Evolutionary conservation across 2,888 invertebrate genomes (phyloP).

Genomic region (Phyllotreta cruciferae): DNA sequence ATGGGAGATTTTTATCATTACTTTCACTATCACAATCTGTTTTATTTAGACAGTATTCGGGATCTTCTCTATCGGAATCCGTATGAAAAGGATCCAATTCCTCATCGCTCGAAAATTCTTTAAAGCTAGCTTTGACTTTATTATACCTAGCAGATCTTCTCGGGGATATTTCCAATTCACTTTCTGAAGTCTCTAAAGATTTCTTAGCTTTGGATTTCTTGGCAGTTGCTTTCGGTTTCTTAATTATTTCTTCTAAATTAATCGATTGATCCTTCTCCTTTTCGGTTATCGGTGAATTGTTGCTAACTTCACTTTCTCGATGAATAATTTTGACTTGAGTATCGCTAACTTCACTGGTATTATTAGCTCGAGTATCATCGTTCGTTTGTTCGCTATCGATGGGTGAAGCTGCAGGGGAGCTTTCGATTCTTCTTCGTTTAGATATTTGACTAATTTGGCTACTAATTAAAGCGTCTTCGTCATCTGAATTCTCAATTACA

Average conservation of each 20-base stretch:
- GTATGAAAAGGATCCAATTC: constrained; percentile 49
- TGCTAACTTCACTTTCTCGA: neutral
- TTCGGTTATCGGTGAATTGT: neutral
- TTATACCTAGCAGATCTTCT: constrained; percentile 45
- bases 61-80: constrained; percentile 50
- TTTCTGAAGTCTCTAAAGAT: constrained; percentile 15
- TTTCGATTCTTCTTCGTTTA: constrained; percentile 47
- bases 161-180: constrained; percentile 27
- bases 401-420: neutral
- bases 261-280: neutral
- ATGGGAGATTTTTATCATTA: neutral
- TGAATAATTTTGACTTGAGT: neutral
- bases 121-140: constrained; percentile 44
- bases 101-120: constrained; percentile 48
- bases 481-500: constrained; percentile 63
- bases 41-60: constrained; percentile 45
- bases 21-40: constrained; percentile 16
- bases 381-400: neutral
- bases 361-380: neutral
- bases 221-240: constrained; percentile 8
- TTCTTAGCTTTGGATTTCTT: constrained; percentile 13
- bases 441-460: constrained; percentile 44
- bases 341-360: neutral
- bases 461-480: constrained; percentile 44
- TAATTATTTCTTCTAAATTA: neutral